A percentile compares a stretch with the other conserved stretches of the same genome.
Evolutionary conservation across 2,797 vertebrate species (phyloP).

Genomic region (Echeneis naucrates): DNA sequence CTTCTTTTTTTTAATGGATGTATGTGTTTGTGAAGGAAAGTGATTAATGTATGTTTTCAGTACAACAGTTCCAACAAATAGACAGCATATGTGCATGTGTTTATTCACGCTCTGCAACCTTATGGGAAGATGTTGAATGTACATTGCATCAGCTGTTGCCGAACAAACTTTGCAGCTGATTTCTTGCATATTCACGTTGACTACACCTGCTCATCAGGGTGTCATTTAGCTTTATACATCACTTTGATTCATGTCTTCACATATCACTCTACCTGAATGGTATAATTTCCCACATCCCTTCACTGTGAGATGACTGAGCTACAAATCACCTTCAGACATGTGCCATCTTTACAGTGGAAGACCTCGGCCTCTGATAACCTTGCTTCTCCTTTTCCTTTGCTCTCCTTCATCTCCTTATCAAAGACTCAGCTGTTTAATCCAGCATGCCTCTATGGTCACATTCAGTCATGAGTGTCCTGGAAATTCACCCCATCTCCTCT

Average conservation of each 20-base stretch:
- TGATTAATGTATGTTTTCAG: no score
- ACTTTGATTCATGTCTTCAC: slow-evolving; percentile 10
- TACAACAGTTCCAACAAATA: not conserved
- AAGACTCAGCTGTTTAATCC: slow-evolving; percentile 73
- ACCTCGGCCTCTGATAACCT: slow-evolving; percentile 64
- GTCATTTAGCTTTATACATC: not conserved
- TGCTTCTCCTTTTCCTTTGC: slow-evolving; percentile 48
- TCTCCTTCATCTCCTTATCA: slow-evolving; percentile 73
- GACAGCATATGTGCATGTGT: not conserved
- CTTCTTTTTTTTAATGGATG: not conserved
- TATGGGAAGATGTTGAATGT: slow-evolving; percentile 41
- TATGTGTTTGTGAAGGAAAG: no score
- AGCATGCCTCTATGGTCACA: slow-evolving; percentile 77
- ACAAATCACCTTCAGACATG: slow-evolving; percentile 53
- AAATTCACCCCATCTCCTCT: slow-evolving; percentile 77
- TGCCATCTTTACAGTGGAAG: slow-evolving; percentile 47
- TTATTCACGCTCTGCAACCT: not conserved
- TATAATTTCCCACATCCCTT: slow-evolving; percentile 24
- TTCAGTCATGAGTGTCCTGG: slow-evolving; percentile 81
- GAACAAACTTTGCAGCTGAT: not conserved
- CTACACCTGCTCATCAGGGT: not conserved
- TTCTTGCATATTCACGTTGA: not conserved
- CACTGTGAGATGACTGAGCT: slow-evolving; percentile 21
- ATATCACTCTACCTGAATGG: slow-evolving; percentile 19
- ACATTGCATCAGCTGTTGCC: slow-evolving; percentile 1